phyloP scores from a whole-genome alignment of 2,888 invertebrate species.

The Nebria salina region DNA sequence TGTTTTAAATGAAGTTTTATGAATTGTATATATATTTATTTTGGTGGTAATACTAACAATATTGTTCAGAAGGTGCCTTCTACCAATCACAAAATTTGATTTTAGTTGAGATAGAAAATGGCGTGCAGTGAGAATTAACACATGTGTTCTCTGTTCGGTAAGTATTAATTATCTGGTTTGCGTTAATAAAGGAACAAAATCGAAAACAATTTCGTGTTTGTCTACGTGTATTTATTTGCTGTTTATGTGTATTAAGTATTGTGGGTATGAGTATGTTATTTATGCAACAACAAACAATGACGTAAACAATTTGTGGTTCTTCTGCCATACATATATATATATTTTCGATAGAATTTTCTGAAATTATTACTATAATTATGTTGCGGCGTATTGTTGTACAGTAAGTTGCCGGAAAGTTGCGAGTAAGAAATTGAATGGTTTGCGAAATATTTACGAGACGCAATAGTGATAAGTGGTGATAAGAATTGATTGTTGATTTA shows the following conservation, averaged over 20 bases:
- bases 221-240: conserved; percentile 15
- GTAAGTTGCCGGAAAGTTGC: no score
- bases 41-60: no score
- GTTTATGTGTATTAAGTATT: background rate
- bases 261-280: background rate
- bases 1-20: no score
- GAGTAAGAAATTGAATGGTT: no score
- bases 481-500: conserved; percentile 3
- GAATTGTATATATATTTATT: no score
- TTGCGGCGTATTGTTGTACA: background rate
- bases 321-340: conserved; percentile 33
- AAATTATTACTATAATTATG: background rate
- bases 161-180: conserved; percentile 50
- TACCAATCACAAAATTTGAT: background rate
- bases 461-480: no score
- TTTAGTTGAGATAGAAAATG: conserved; percentile 54
- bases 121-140: conserved; percentile 60
- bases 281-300: conserved; percentile 39
- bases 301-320: conserved; percentile 40
- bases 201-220: conserved; percentile 11
- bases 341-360: conserved; percentile 22
- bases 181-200: conserved; percentile 14
- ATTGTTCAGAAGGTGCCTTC: background rate
- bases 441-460: no score
- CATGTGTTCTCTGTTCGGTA: conserved; percentile 61